Evolutionary conservation across 2,113 vertebrate genomes (phyloP).

Genomic region (Hydrochoerus hydrochaeris): DNA sequence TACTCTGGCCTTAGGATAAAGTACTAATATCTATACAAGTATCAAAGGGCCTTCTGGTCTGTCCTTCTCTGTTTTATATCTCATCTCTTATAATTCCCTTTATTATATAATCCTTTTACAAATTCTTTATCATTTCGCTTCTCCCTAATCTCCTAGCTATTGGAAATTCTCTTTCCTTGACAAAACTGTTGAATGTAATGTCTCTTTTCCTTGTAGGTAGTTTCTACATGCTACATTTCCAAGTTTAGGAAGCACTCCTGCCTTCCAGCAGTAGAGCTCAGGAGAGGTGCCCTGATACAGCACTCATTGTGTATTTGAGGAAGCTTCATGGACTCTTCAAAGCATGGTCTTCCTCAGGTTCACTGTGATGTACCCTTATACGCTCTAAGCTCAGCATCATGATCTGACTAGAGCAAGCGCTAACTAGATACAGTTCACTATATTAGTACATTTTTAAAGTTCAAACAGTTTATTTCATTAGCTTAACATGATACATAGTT

Average conservation of each 20-base stretch:
- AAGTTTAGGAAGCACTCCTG: not conserved
- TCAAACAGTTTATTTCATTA: not conserved
- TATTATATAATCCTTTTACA: not conserved
- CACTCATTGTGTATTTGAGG: not conserved
- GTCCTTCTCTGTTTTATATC: not conserved
- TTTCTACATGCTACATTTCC: not conserved
- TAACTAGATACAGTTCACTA: not conserved
- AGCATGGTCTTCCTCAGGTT: not conserved
- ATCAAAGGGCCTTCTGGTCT: not conserved
- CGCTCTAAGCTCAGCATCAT: not conserved
- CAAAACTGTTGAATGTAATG: not conserved
- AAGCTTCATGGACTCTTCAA: not conserved
- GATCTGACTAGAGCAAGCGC: not conserved
- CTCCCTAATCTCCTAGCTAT: not conserved
- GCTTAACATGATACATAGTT: not conserved
- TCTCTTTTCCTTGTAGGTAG: not conserved
- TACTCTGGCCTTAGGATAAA: not conserved
- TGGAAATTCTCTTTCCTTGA: not conserved
- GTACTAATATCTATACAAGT: not conserved
- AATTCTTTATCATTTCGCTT: not conserved
- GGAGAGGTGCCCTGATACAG: not conserved
- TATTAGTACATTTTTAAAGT: not conserved
- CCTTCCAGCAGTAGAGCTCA: not conserved
- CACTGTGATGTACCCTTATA: too few species aligned
- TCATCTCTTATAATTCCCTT: not conserved